A percentile compares a stretch with the other conserved stretches of the same genome.
Evolutionary conservation across 2,113 vertebrate species (phyloP).

Genomic region (Podarcis muralis): DNA sequence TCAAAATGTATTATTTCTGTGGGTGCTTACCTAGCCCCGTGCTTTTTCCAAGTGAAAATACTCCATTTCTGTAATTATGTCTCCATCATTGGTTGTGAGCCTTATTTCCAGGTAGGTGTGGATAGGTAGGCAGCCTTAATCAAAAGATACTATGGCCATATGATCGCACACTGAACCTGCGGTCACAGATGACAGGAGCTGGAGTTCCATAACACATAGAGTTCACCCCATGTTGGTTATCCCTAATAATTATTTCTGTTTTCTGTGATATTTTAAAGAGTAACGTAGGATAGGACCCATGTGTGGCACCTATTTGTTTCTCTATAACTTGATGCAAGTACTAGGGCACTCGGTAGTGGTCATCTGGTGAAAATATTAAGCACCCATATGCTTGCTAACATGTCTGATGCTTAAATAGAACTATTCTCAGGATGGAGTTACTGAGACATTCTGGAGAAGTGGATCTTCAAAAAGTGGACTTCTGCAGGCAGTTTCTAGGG

Average conservation of each 20-base stretch:
- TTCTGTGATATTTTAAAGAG: neutral
- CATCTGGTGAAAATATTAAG: conserved; percentile 61
- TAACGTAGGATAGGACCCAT: neutral
- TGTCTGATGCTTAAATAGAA: conserved; percentile 81
- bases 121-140: neutral
- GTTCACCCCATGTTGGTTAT: neutral
- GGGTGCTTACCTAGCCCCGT: neutral
- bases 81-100: neutral
- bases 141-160: neutral
- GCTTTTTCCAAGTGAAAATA: neutral
- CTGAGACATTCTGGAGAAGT: conserved; percentile 81
- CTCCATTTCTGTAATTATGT: neutral
- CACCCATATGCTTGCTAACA: conserved; percentile 70
- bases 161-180: neutral
- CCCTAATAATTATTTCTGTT: neutral
- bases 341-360: conserved; percentile 55
- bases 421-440: conserved; percentile 77
- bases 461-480: conserved; percentile 82
- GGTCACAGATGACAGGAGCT: too few species aligned
- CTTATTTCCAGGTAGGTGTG: neutral
- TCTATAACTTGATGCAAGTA: conserved; percentile 46
- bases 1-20: neutral
- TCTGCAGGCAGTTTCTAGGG: conserved; percentile 84
- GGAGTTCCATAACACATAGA: too few species aligned
- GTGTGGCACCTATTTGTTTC: neutral